Base-by-base conservation (phyloP, 1,140 invertebrate species). In the Meloidogyne hapla region DNA sequence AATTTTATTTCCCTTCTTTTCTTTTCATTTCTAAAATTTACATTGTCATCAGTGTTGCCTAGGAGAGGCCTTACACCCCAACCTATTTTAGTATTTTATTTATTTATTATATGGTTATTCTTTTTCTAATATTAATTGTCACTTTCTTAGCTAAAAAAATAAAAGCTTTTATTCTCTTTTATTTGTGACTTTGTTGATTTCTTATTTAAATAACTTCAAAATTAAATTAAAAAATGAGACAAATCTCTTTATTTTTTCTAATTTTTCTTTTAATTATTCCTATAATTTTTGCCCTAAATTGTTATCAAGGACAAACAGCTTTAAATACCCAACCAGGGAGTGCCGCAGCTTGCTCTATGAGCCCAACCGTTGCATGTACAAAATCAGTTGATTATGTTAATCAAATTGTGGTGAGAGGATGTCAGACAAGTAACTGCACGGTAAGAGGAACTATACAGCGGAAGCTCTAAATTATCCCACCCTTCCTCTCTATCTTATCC, bases 401-500 rank as follows among this genome's bases (percentile, higher is more conserved):
- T 61, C 71, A 73, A 63, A 73, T 73, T 64, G 64, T 73, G n/a
- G 28, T 64, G 28, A 42, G 71, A 12, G 28, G 48, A 18, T 73
- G 71, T n/a, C 48, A 61, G 21, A 73, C 56, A 28, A 73, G 12
- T 4, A 73, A 73, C 21, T 73, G 71, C 25, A 64, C 71, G 48
- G 71, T 73, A n/a, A 73, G 71, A 25, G 28, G 12, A 3, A 18
- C 12, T 48, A 68, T 40, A 25, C 33, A 6, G 33, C 33, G 8
- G 33, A 33, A 8, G 33, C 33, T 33, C 0, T 33, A 8, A 33
- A 3, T 33, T 33, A 33, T 3, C 2, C 33, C 33, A 33, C 33
- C 8, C 33, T 5, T 5, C 8, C 33, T 33, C 33, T 33, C 33
- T 8, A 33, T 33, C 33, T 33, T 5, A 33, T 33, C 33, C 33